Evolutionary conservation across 2,797 vertebrate species (phyloP).

Genomic region (Odontamblyopus rebecca): DNA sequence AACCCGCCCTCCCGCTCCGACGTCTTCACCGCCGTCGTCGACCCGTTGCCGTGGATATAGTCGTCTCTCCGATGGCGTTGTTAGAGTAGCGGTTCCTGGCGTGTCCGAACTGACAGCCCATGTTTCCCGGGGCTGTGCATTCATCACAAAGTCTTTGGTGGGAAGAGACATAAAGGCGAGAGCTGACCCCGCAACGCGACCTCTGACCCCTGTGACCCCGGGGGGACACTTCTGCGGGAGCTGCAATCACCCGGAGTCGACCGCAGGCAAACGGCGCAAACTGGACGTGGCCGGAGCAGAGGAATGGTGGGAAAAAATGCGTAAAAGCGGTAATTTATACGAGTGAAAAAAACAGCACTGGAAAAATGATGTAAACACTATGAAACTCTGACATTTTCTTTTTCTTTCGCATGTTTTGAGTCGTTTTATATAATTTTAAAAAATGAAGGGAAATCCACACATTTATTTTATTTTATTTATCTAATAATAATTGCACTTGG

Average conservation of each 20-base stretch:
- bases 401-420: too few relatives aligned
- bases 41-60: constrained; percentile 51
- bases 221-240: constrained; percentile 84
- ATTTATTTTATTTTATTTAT: too few relatives aligned
- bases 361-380: too few relatives aligned
- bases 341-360: not conserved
- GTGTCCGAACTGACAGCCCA: constrained; percentile 89
- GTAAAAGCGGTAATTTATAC: constrained; percentile 69
- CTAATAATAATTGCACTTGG: too few relatives aligned
- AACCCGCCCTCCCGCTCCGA: not conserved
- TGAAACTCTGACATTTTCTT: too few relatives aligned
- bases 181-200: constrained; percentile 86
- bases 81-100: constrained; percentile 78
- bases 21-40: constrained; percentile 43
- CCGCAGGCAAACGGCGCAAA: constrained; percentile 58
- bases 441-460: too few relatives aligned
- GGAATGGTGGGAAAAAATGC: constrained; percentile 93
- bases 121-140: constrained; percentile 88
- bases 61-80: constrained; percentile 35
- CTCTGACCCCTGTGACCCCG: constrained; percentile 93
- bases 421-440: too few relatives aligned
- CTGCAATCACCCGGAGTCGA: constrained; percentile 83
- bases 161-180: constrained; percentile 88
- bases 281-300: constrained; percentile 73
- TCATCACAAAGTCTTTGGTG: constrained; percentile 98